phyloP scores from a whole-genome alignment of 2,797 vertebrate genomes.

The Manis crassicaudata region DNA sequence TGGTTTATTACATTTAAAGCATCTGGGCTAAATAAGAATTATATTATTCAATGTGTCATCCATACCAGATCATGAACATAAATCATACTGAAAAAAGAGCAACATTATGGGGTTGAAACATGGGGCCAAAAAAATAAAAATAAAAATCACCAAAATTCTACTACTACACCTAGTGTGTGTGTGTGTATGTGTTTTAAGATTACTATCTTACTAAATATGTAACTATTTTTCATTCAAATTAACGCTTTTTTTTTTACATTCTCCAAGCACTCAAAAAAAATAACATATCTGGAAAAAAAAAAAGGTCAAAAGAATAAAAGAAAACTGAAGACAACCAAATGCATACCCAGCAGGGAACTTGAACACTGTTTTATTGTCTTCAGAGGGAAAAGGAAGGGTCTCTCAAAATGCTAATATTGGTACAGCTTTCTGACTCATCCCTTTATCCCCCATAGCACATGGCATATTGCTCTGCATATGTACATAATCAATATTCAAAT shows the following conservation, averaged over 20 bases:
- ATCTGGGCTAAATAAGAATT: neutral
- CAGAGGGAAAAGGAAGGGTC: conserved; percentile 1
- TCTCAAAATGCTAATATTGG: conserved; percentile 69
- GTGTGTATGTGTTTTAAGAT: neutral
- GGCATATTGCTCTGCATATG: conserved; percentile 66
- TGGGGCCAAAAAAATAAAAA: neutral
- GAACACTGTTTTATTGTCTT: conserved; percentile 57
- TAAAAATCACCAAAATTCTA: conserved; percentile 43
- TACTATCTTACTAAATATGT: neutral
- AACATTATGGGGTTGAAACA: neutral
- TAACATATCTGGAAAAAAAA: neutral
- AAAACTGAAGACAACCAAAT: conserved; percentile 48
- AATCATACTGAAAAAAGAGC: neutral
- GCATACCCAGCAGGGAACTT: conserved; percentile 37
- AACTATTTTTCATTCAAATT: neutral
- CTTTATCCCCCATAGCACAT: conserved; percentile 71
- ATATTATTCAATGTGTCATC: neutral
- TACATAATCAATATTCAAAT: conserved; percentile 80
- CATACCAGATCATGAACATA: neutral
- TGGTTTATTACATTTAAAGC: conserved; percentile 14
- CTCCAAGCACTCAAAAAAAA: conserved; percentile 38
- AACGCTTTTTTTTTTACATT: neutral
- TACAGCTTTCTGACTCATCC: conserved; percentile 70
- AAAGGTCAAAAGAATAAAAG: neutral
- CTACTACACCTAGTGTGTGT: neutral